These are phyloP conservation scores for Holcopasites calliopsidis DNA, from an alignment of 1,140 invertebrate species.

Conservation along the genomic window DNA sequence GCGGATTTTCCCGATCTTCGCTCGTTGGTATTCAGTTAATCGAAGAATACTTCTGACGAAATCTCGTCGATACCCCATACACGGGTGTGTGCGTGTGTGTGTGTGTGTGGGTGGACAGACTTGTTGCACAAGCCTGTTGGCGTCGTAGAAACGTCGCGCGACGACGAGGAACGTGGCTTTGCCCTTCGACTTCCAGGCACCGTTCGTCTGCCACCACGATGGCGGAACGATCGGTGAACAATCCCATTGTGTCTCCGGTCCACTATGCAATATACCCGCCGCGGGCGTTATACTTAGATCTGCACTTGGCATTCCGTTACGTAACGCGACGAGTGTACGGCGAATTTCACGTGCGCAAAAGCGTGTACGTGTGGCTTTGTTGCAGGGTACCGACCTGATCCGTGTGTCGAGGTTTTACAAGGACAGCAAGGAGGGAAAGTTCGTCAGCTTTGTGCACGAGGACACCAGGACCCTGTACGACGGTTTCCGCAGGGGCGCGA, in stretches of 20 bases:
- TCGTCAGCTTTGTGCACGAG: constrained; percentile 90
- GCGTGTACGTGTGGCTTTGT: constrained; percentile 9
- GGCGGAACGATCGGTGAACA: no score
- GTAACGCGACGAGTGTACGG: constrained; percentile 27
- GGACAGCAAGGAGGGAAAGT: constrained; percentile 94
- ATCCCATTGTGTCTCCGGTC: background rate
- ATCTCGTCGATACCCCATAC: background rate
- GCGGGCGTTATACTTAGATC: constrained; percentile 57
- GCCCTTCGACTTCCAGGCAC: no score
- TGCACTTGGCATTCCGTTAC: constrained; percentile 53
- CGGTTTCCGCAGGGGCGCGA: constrained; percentile 93
- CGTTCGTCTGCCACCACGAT: no score
- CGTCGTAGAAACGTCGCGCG: constrained; percentile 13
- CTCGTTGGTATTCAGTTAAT: no score
- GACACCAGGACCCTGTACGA: constrained; percentile 95
- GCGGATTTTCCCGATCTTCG: no score
- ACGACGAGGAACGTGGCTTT: background rate
- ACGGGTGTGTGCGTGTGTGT: background rate
- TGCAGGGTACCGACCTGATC: constrained; percentile 93
- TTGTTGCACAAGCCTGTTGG: constrained; percentile 52
- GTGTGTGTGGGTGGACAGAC: constrained; percentile 47
- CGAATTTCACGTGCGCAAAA: constrained; percentile 38
- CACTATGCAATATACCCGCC: background rate
- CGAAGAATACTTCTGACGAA: constrained; percentile 17
- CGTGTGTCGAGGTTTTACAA: constrained; percentile 95